Percentiles rank a stretch among this genome's conserved stretches.
Conservation (phyloP, 2,888 invertebrate species). For the Cecidostiba fungosa region DNA sequence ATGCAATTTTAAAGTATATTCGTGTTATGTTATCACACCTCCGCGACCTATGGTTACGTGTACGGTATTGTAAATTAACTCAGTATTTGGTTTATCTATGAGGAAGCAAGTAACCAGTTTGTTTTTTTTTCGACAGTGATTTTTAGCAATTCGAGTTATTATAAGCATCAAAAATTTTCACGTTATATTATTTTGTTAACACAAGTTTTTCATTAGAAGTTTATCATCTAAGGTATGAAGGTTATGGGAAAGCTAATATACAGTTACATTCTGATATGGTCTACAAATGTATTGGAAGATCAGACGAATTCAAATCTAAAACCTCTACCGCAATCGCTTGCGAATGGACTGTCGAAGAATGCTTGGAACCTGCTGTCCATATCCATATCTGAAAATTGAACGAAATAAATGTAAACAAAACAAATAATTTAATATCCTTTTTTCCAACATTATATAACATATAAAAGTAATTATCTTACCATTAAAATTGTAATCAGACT, state of each 20-base stretch:
- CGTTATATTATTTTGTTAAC: conserved; percentile 37
- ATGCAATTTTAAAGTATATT: not conserved
- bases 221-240: conserved; percentile 55
- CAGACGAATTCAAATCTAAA: conserved; percentile 61
- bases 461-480: conserved; percentile 45
- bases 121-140: conserved; percentile 26
- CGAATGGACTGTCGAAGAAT: conserved; percentile 62
- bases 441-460: not conserved
- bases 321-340: conserved; percentile 39
- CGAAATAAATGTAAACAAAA: not conserved
- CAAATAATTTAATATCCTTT: not conserved
- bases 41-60: not conserved
- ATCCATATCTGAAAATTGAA: conserved; percentile 65
- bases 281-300: conserved; percentile 56
- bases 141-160: conserved; percentile 38
- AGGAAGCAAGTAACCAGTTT: conserved; percentile 53
- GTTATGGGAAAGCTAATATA: conserved; percentile 61
- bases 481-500: conserved; percentile 80
- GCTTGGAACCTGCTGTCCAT: conserved; percentile 66
- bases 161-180: conserved; percentile 45
- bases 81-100: conserved; percentile 38
- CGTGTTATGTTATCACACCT: not conserved
- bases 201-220: conserved; percentile 45
- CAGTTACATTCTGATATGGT: conserved; percentile 54
- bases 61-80: conserved; percentile 3